Evolutionary conservation across 2,797 vertebrate species (phyloP).

Genomic region (Schizothorax lantsangensis): DNA sequence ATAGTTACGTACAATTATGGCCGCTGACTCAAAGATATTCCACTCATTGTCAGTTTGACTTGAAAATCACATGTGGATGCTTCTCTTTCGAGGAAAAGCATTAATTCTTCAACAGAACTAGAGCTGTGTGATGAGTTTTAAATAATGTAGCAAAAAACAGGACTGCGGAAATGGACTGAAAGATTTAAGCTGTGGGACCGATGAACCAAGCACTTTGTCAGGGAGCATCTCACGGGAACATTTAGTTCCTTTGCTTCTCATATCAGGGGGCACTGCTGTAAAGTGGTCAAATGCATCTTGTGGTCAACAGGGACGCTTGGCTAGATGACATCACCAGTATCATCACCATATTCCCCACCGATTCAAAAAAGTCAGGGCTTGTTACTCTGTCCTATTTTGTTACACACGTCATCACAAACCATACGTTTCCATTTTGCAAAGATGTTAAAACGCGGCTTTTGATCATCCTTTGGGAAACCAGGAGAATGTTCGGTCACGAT

Average conservation of each 20-base stretch:
- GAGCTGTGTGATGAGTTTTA: constrained; percentile 36
- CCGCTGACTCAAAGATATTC: constrained; percentile 27
- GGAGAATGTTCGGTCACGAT: not conserved
- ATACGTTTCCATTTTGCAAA: constrained; percentile 55
- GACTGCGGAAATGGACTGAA: constrained; percentile 20
- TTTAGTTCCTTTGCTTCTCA: constrained; percentile 54
- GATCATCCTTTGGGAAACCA: constrained; percentile 25
- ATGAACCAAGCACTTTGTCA: constrained; percentile 19
- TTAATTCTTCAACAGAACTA: constrained; percentile 36
- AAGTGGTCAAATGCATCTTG: constrained; percentile 63
- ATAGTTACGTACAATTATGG: constrained; percentile 41
- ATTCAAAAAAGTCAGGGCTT: not conserved
- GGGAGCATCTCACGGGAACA: constrained; percentile 58
- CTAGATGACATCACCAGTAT: constrained; percentile 72
- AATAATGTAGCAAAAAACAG: constrained; percentile 33
- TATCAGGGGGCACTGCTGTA: constrained; percentile 59
- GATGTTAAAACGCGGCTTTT: constrained; percentile 52
- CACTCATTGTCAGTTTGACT: constrained; percentile 41
- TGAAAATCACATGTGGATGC: constrained; percentile 25
- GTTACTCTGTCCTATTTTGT: constrained; percentile 66
- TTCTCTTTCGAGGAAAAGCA: constrained; percentile 50
- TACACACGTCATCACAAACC: constrained; percentile 65
- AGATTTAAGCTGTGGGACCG: constrained; percentile 15
- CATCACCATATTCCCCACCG: constrained; percentile 49
- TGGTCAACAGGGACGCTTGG: constrained; percentile 47